Percentiles rank a stretch among this genome's conserved stretches.
phyloP scores from a whole-genome alignment of 2,888 invertebrate genomes.

The Resseliella maxima region DNA sequence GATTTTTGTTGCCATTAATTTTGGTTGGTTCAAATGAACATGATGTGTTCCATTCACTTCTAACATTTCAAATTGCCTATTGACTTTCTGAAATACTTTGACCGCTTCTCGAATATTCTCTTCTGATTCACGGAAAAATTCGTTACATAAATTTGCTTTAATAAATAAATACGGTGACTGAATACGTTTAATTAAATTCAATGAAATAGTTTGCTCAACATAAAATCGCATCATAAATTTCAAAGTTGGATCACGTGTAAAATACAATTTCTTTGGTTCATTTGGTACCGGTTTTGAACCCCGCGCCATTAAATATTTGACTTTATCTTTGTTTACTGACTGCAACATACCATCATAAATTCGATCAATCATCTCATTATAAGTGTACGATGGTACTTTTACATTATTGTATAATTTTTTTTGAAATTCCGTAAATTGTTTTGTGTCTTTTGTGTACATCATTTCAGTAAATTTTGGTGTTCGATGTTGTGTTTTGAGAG shows the following conservation, averaged over 20 bases:
- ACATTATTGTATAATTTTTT: slow-evolving; percentile 65
- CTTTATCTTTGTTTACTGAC: slow-evolving; percentile 71
- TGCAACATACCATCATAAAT: too few relatives aligned
- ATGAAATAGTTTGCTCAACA: slow-evolving; percentile 68
- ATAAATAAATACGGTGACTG: slow-evolving; percentile 75
- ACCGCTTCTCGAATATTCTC: slow-evolving; percentile 73
- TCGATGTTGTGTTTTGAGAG: slow-evolving; percentile 65
- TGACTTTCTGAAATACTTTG: slow-evolving; percentile 68
- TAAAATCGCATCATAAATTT: slow-evolving; percentile 68
- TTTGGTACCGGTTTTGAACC: slow-evolving; percentile 71
- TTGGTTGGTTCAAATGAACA: slow-evolving; percentile 77
- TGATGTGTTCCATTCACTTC: slow-evolving; percentile 78
- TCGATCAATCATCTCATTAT: slow-evolving; percentile 73
- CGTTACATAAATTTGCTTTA: slow-evolving; percentile 68
- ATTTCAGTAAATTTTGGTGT: slow-evolving; percentile 60
- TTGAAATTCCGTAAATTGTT: too few relatives aligned
- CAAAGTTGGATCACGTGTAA: slow-evolving; percentile 71
- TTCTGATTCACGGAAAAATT: slow-evolving; percentile 70
- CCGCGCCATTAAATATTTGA: slow-evolving; percentile 71
- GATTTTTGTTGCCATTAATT: slow-evolving; percentile 71
- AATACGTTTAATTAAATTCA: slow-evolving; percentile 70
- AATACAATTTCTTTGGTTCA: slow-evolving; percentile 73
- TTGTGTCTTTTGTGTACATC: not conserved
- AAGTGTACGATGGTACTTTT: slow-evolving; percentile 70
- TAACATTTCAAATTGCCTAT: slow-evolving; percentile 71